Percentiles rank a stretch among this genome's conserved stretches.
Evolutionary conservation across 2,888 invertebrate genomes (phyloP).

Genomic region (Stenotaenia linearis): DNA sequence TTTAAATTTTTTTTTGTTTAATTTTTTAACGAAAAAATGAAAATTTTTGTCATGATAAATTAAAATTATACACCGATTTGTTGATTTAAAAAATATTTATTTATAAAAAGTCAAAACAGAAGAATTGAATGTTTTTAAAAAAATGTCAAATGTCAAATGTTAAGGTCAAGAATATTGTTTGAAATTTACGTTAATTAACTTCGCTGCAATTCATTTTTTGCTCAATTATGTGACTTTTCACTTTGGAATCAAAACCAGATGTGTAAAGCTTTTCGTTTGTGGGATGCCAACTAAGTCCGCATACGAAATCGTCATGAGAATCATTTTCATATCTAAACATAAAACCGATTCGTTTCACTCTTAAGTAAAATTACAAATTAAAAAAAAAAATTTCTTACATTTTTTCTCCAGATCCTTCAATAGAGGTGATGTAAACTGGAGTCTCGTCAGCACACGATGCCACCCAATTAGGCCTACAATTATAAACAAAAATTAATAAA

Average conservation of each 20-base stretch:
- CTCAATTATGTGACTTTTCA: neutral
- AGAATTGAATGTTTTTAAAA: too few species aligned
- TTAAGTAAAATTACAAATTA: neutral
- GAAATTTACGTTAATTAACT: too few species aligned
- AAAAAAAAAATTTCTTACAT: constrained; percentile 33
- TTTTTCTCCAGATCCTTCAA: constrained; percentile 36
- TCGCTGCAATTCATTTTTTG: too few species aligned
- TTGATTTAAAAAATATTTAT: neutral
- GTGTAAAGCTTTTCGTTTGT: constrained; percentile 50
- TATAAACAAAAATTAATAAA: constrained; percentile 8
- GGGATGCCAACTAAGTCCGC: constrained; percentile 55
- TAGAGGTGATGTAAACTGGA: constrained; percentile 42
- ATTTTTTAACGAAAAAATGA: too few species aligned
- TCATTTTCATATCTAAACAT: constrained; percentile 48
- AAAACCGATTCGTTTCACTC: neutral
- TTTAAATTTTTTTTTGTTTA: neutral
- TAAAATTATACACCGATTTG: too few species aligned
- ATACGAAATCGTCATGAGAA: constrained; percentile 54
- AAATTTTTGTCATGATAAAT: too few species aligned
- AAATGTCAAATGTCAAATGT: too few species aligned
- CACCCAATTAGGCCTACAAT: constrained; percentile 41
- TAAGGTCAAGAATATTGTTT: too few species aligned
- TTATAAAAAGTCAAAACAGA: neutral
- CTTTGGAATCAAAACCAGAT: constrained; percentile 55
- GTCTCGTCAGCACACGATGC: constrained; percentile 45